Evolutionary conservation across 2,888 invertebrate species (phyloP).

Genomic region (Stenotaenia linearis): DNA sequence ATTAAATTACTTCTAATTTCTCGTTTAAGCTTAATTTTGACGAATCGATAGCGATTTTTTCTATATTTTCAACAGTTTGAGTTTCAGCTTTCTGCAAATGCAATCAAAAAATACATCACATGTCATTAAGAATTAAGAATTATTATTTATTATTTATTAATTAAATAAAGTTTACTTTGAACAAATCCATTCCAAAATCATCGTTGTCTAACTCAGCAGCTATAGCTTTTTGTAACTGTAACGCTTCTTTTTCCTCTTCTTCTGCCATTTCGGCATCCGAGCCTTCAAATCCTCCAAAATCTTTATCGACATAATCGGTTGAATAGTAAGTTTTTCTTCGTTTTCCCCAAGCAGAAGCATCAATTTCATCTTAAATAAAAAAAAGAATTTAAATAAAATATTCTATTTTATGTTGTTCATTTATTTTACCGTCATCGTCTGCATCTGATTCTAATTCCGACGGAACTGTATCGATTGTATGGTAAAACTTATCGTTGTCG

Average conservation of each 20-base stretch:
- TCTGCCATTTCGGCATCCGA: conserved; percentile 67
- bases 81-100: conserved; percentile 36
- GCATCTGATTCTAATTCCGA: neutral
- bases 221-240: conserved; percentile 68
- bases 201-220: conserved; percentile 70
- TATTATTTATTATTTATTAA: neutral
- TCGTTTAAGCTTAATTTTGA: conserved; percentile 68
- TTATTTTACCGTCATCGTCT: neutral
- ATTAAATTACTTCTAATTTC: conserved; percentile 56
- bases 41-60: conserved; percentile 66
- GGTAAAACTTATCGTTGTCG: neutral
- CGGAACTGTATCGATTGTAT: neutral
- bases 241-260: conserved; percentile 77
- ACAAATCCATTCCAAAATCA: conserved; percentile 63
- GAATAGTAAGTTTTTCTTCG: conserved; percentile 72
- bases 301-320: conserved; percentile 82
- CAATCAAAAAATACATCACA: conserved; percentile 33
- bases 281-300: conserved; percentile 61
- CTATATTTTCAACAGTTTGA: conserved; percentile 27
- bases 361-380: conserved; percentile 40
- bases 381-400: neutral
- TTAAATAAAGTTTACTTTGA: conserved; percentile 43
- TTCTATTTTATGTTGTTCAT: neutral
- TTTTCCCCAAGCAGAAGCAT: conserved; percentile 82
- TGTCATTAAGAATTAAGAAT: neutral